phyloP scores from a whole-genome alignment of 2,113 vertebrate species.

The Eretmochelys imbricata region DNA sequence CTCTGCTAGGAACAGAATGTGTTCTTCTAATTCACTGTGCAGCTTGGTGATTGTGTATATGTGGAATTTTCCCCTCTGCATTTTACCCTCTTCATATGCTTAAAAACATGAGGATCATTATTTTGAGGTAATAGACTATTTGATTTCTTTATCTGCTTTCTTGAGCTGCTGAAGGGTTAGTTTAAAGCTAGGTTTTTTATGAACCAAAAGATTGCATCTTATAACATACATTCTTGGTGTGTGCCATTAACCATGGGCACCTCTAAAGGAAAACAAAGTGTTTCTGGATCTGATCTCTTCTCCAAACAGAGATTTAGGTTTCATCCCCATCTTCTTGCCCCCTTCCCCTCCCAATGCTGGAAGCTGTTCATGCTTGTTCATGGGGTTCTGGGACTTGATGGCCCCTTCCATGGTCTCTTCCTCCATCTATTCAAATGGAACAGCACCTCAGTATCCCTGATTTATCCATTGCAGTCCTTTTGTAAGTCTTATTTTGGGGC shows the following conservation, averaged over 20 bases:
- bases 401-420: not conserved
- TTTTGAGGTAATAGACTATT: not conserved
- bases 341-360: too few relatives aligned
- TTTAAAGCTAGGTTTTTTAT: not conserved
- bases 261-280: not conserved
- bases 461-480: not conserved
- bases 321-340: not conserved
- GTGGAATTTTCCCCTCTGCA: not conserved
- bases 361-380: not conserved
- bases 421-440: not conserved
- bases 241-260: not conserved
- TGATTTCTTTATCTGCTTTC: not conserved
- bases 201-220: not conserved
- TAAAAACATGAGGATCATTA: not conserved
- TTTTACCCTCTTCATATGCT: not conserved
- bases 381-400: not conserved
- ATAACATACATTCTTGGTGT: rapidly evolving
- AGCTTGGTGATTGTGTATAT: not conserved
- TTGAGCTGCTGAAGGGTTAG: not conserved
- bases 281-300: not conserved
- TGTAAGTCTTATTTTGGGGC: not conserved
- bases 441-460: not conserved
- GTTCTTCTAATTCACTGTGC: not conserved
- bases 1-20: constrained; percentile 34
- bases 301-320: not conserved